A percentile compares a stretch with the other conserved stretches of the same genome.
phyloP scores from a whole-genome alignment of 2,113 vertebrate genomes.

The Origma solitaria region DNA sequence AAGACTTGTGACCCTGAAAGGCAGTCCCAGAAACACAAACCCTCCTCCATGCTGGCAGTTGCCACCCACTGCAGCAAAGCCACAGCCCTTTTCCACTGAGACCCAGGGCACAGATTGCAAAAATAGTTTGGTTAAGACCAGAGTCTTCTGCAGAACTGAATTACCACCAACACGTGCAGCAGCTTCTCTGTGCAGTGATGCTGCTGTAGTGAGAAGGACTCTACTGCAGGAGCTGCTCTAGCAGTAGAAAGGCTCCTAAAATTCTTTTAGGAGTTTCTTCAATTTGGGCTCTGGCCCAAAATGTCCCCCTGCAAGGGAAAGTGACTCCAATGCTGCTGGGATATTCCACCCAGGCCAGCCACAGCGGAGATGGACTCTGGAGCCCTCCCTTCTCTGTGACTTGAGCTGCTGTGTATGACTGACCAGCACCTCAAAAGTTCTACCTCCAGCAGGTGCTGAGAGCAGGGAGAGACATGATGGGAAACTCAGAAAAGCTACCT shows the following conservation, averaged over 20 bases:
- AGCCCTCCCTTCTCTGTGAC: background rate
- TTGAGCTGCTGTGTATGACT: accelerated
- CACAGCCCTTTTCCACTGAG: background rate
- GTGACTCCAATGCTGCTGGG: background rate
- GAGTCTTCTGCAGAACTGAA: background rate
- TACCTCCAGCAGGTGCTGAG: background rate
- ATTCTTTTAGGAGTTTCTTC: too few species aligned
- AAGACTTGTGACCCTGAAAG: background rate
- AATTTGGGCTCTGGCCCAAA: accelerated
- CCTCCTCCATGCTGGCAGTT: background rate
- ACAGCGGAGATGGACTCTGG: background rate
- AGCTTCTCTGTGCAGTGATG: background rate
- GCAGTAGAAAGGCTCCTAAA: too few species aligned
- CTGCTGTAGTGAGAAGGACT: background rate
- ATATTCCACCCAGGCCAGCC: accelerated
- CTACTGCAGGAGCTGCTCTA: background rate
- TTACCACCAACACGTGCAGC: background rate
- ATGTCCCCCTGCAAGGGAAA: background rate
- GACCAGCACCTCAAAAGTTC: background rate
- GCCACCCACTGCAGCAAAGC: background rate
- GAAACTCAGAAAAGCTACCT: background rate
- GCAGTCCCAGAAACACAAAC: background rate
- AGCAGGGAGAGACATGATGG: accelerated
- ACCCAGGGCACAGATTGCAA: background rate
- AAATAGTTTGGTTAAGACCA: background rate